Percentiles rank a stretch among this genome's conserved stretches.
Evolutionary conservation across 2,888 invertebrate species (phyloP).

Genomic region (Sphaerophoria rueppellii): DNA sequence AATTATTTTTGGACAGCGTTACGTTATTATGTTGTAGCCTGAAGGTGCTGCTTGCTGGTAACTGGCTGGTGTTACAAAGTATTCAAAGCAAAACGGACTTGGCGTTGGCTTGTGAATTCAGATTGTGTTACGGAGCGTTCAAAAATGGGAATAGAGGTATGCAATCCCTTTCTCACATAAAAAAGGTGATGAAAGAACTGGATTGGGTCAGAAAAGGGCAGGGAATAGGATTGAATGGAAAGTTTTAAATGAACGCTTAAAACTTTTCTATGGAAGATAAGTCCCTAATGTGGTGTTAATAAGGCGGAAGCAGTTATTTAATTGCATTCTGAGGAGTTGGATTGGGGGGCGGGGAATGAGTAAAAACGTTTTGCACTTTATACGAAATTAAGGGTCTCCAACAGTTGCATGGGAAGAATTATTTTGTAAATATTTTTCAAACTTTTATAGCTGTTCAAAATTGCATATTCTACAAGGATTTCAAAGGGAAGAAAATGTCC

Average conservation of each 20-base stretch:
- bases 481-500: too few species aligned
- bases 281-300: slow-evolving; percentile 69
- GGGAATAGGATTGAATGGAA: neutral
- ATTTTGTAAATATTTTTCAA: too few species aligned
- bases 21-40: slow-evolving; percentile 62
- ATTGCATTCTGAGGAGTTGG: slow-evolving; percentile 45
- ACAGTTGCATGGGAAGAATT: too few species aligned
- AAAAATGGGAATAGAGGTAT: slow-evolving; percentile 7
- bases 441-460: too few species aligned
- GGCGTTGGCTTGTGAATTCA: slow-evolving; percentile 42
- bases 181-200: slow-evolving; percentile 41
- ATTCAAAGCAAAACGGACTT: slow-evolving; percentile 1
- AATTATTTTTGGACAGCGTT: slow-evolving; percentile 69
- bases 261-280: slow-evolving; percentile 41
- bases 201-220: slow-evolving; percentile 9
- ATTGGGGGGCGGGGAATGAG: neutral
- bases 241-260: slow-evolving; percentile 64
- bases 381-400: too few species aligned
- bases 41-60: slow-evolving; percentile 56
- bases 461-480: too few species aligned
- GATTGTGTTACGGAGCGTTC: slow-evolving; percentile 25
- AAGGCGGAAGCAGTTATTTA: slow-evolving; percentile 63
- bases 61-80: slow-evolving; percentile 45
- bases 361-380: too few species aligned
- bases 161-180: neutral